phyloP scores from a whole-genome alignment of 2,888 invertebrate genomes.

The Serripes groenlandicus region DNA sequence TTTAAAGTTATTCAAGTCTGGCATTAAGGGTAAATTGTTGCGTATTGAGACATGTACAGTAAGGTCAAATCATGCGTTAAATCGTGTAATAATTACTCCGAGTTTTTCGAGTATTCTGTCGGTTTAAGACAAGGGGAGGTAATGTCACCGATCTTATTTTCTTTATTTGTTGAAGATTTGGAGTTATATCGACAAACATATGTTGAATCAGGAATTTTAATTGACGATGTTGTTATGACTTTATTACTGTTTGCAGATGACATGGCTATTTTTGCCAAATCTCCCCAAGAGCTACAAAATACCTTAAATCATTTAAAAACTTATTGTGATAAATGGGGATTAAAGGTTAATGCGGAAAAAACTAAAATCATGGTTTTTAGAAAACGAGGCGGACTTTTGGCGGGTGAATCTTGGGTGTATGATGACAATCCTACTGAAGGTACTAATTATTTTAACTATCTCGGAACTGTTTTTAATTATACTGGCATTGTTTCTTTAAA shows the following conservation, averaged over 20 bases:
- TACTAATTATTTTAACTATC: no score
- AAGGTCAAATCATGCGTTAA: slow-evolving; percentile 29
- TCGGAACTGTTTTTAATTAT: no score
- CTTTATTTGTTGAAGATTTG: slow-evolving; percentile 4
- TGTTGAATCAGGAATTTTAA: not conserved
- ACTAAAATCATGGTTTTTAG: slow-evolving; percentile 22
- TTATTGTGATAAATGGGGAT: slow-evolving; percentile 5
- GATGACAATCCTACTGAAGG: no score
- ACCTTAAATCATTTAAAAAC: not conserved
- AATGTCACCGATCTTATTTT: slow-evolving; percentile 20
- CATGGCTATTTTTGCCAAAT: slow-evolving; percentile 7
- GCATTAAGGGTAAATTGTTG: slow-evolving; percentile 18
- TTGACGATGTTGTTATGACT: not conserved
- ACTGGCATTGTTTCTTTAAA: no score
- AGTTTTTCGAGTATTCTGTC: slow-evolving; percentile 12
- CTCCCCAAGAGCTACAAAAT: not conserved
- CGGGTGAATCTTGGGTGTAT: no score
- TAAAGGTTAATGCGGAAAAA: slow-evolving; percentile 8
- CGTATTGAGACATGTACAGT: slow-evolving; percentile 33
- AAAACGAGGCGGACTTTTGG: slow-evolving; percentile 6
- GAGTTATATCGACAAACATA: not conserved
- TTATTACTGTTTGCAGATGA: slow-evolving; percentile 12
- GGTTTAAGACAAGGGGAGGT: slow-evolving; percentile 14
- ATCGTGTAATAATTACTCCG: slow-evolving; percentile 3
- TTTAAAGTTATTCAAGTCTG: slow-evolving; percentile 22